Evolutionary conservation across 2,113 vertebrate species (phyloP).

Genomic region (Misgurnus anguillicaudatus): DNA sequence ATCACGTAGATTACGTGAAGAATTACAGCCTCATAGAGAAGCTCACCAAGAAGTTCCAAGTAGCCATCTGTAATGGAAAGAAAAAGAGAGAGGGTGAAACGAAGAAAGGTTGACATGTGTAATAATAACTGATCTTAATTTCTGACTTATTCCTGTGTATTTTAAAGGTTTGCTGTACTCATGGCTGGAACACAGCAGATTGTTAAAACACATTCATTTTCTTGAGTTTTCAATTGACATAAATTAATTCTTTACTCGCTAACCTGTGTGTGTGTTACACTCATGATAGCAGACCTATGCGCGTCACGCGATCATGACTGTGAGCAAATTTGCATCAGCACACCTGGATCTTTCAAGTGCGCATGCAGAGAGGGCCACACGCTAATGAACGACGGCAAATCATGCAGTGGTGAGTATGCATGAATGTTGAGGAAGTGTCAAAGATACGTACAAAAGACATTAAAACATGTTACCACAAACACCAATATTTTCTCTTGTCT

Average conservation of each 20-base stretch:
- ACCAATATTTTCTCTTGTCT: background rate
- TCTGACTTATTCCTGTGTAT: constrained; percentile 64
- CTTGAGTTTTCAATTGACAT: constrained; percentile 70
- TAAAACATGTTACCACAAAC: background rate
- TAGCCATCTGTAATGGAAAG: constrained; percentile 87
- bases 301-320: constrained; percentile 95
- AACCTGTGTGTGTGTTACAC: constrained; percentile 63
- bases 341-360: constrained; percentile 85
- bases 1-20: constrained; percentile 97
- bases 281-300: constrained; percentile 85
- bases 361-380: constrained; percentile 91
- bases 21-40: constrained; percentile 97
- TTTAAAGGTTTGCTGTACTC: constrained; percentile 77
- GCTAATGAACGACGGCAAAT: constrained; percentile 85
- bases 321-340: constrained; percentile 89
- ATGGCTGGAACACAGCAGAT: constrained; percentile 68
- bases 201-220: constrained; percentile 67
- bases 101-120: constrained; percentile 45
- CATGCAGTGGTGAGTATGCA: constrained; percentile 84
- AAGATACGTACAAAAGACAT: background rate
- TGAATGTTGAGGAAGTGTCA: background rate
- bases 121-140: too few relatives aligned
- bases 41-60: constrained; percentile 94
- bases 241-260: constrained; percentile 72
- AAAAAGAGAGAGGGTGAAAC: background rate